Evolutionary conservation across 2,888 invertebrate species (phyloP), one percentile per base, ranked within the genome.

Genomic region (Cephus sareptanus): DNA sequence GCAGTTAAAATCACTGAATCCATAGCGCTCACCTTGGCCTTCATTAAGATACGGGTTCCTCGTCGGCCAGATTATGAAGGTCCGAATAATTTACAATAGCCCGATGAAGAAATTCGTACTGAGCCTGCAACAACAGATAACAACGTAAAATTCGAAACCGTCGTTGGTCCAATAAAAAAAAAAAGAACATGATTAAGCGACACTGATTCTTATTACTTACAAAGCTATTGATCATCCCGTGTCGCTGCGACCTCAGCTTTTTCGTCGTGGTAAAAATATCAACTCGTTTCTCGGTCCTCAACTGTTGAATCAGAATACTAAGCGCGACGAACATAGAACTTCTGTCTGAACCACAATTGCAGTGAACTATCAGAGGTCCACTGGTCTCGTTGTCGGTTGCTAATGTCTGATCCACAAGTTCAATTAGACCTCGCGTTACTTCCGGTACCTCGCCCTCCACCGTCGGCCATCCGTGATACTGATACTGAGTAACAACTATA

Each of bases 401-500:
- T 83, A 94, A 94, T 40, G 95, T 93, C 88, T 96, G 96, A 92
- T 96, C 96, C n/a, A 96, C 96, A 82, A 97, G 93, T 92, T 97
- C 97, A 82, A 96, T 96, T 80, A 97, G 93, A 34, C 97, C 97
- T 83, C 97, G 94, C 80, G 97, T 97, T 76, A 97, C 97, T 92
- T 97, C 97, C 82, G 97, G 97, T 91, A 97, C 97, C 93, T 96
- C 96, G 73, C 96, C 97, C 86, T 96, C 95, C 81, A 97, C 97
- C 79, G 97, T 97, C 71, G 97, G 97, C 97, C 97, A 98, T 78
- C 97, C 97, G 90, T 97, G 96, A 92, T 97, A 97, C 92, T 97
- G 97, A 90, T 97, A 95, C 90, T 97, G 97, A 76, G 95, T 96
- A 34, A 96, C 97, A 85, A 94, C 94, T 81, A 94, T 93, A 85